Evolutionary conservation across 2,797 vertebrate genomes (phyloP).

Genomic region (Sardinella longiceps): DNA sequence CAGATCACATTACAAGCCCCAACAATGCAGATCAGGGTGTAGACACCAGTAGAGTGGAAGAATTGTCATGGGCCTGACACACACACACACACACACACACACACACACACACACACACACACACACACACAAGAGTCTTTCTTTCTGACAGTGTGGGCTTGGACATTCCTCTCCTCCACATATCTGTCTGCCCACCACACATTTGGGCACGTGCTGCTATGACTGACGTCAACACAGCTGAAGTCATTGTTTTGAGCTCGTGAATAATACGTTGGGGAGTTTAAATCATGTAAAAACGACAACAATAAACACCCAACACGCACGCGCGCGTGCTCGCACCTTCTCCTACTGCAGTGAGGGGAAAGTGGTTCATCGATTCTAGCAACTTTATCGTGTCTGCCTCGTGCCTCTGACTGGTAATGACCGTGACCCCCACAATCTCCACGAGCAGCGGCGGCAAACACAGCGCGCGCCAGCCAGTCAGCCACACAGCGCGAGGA

Average conservation of each 20-base stretch:
- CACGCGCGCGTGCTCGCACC: not conserved
- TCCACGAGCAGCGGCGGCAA: too few species aligned
- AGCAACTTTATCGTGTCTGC: not conserved
- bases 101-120: constrained; percentile 3
- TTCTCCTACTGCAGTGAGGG: too few species aligned
- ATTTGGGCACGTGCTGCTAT: not conserved
- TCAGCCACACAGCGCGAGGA: too few species aligned
- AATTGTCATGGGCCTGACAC: not conserved
- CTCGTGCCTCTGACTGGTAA: too few species aligned
- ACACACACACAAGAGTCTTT: not conserved
- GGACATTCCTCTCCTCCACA: not conserved
- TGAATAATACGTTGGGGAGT: not conserved
- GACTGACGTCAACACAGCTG: not conserved
- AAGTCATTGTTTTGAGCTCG: not conserved
- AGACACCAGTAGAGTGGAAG: not conserved
- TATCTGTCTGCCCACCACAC: not conserved
- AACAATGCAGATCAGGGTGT: constrained; percentile 18
- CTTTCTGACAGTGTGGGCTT: not conserved
- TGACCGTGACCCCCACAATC: too few species aligned
- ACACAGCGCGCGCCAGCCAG: too few species aligned
- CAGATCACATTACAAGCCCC: constrained; percentile 14
- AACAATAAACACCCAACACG: not conserved
- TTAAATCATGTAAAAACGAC: not conserved
- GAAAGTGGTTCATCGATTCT: too few species aligned
- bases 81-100: constrained; percentile 5